These are phyloP conservation scores for Temnothorax curvispinosus DNA, from an alignment of 1,140 invertebrate species.

Conservation along the genomic window DNA sequence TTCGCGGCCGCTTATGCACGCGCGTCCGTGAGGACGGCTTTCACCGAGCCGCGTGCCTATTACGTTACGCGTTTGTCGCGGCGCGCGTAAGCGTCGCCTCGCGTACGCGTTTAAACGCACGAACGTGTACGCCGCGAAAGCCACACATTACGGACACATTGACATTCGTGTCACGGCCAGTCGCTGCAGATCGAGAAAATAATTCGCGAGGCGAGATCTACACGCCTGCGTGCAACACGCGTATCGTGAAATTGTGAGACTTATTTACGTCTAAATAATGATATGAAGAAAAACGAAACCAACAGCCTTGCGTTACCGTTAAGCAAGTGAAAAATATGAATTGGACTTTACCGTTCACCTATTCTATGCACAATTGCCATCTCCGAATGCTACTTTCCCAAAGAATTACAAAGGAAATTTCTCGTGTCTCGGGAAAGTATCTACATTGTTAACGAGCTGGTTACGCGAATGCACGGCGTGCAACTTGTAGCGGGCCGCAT, in stretches of 20 bases:
- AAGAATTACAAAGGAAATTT: neutral
- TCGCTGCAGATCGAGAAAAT: slow-evolving; percentile 78
- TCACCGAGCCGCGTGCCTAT: slow-evolving; percentile 78
- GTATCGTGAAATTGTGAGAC: neutral
- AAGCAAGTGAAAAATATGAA: neutral
- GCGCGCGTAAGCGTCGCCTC: slow-evolving; percentile 71
- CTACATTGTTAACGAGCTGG: neutral
- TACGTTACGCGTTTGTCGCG: slow-evolving; percentile 75
- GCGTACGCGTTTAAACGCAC: slow-evolving; percentile 76
- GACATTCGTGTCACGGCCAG: slow-evolving; percentile 84
- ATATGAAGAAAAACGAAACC: neutral
- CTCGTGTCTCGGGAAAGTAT: neutral
- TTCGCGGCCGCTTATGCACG: slow-evolving; percentile 24
- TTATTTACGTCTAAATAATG: neutral
- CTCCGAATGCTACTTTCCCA: slow-evolving; percentile 7
- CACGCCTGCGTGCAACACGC: neutral
- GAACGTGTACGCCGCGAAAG: slow-evolving; percentile 58
- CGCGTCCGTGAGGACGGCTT: slow-evolving; percentile 74
- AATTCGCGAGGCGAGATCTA: slow-evolving; percentile 43
- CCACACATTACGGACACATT: slow-evolving; percentile 76
- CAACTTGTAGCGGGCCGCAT: neutral
- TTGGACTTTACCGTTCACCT: neutral
- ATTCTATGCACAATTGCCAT: neutral
- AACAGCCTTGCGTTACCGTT: neutral
- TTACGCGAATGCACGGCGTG: neutral